A percentile compares a stretch with the other conserved stretches of the same genome.
Evolutionary conservation across 1,140 invertebrate genomes (phyloP).

Genomic region (Atopsyche davidsoni): DNA sequence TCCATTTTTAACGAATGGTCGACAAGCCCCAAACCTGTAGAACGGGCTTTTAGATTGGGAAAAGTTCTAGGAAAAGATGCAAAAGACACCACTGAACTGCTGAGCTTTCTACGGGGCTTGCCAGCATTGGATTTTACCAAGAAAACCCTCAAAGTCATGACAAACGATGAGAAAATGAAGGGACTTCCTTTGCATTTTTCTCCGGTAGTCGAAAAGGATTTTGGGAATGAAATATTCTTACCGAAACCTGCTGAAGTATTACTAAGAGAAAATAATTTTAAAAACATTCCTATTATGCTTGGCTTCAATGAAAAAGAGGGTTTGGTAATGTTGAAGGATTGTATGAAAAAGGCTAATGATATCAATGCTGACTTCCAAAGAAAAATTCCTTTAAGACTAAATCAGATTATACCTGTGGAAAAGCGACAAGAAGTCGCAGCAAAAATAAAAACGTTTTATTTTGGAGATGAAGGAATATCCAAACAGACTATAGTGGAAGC

Average conservation of each 20-base stretch:
- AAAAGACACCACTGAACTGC: constrained; percentile 37
- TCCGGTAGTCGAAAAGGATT: constrained; percentile 44
- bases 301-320: constrained; percentile 57
- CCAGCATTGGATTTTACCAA: constrained; percentile 38
- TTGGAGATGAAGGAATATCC: constrained; percentile 36
- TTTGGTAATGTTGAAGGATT: constrained; percentile 36
- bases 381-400: constrained; percentile 39
- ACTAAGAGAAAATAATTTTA: constrained; percentile 38
- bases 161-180: constrained; percentile 35
- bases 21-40: constrained; percentile 31
- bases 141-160: constrained; percentile 33
- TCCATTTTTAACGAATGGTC: constrained; percentile 41
- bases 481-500: constrained; percentile 34
- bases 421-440: constrained; percentile 36
- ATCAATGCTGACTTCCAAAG: constrained; percentile 36
- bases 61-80: constrained; percentile 42
- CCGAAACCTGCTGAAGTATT: constrained; percentile 37
- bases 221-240: constrained; percentile 39
- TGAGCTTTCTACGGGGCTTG: constrained; percentile 43
- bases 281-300: constrained; percentile 53
- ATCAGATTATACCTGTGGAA: constrained; percentile 29
- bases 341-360: constrained; percentile 33
- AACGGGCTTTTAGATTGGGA: constrained; percentile 38
- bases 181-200: constrained; percentile 42
- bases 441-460: constrained; percentile 46